Conservation (phyloP, 2,797 vertebrate genomes). For the Siniperca undulata region DNA sequence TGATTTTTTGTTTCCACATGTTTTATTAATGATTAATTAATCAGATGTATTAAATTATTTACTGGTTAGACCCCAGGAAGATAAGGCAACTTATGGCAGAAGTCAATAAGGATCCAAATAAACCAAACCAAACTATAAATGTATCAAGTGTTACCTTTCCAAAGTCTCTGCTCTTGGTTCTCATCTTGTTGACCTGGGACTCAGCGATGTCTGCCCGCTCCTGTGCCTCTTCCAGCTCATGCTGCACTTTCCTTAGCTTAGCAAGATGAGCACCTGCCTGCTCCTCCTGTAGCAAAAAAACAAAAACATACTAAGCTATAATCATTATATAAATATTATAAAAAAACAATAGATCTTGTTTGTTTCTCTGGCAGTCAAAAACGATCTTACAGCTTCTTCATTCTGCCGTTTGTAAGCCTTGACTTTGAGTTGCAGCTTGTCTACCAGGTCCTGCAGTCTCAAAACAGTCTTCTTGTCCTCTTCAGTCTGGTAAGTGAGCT, state of each 20-base stretch:
- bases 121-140: background rate
- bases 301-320: background rate
- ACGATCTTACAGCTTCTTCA: constrained; percentile 88
- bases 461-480: constrained; percentile 90
- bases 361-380: background rate
- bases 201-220: constrained; percentile 69
- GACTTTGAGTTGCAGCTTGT: constrained; percentile 90
- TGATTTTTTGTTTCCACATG: background rate
- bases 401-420: constrained; percentile 90
- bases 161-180: constrained; percentile 73
- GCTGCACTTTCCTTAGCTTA: constrained; percentile 68
- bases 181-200: constrained; percentile 70
- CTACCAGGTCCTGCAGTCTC: constrained; percentile 89
- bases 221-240: constrained; percentile 70
- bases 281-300: constrained; percentile 62
- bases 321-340: background rate
- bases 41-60: background rate
- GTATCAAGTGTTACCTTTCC: constrained; percentile 71
- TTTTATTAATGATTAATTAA: background rate
- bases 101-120: background rate
- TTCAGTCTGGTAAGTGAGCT: constrained; percentile 78
- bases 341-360: too few relatives aligned
- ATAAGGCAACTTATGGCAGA: background rate
- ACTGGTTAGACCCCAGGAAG: background rate
- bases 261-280: constrained; percentile 54